phyloP scores from a whole-genome alignment of 2,113 vertebrate genomes.

The Nansenia antarctica region DNA sequence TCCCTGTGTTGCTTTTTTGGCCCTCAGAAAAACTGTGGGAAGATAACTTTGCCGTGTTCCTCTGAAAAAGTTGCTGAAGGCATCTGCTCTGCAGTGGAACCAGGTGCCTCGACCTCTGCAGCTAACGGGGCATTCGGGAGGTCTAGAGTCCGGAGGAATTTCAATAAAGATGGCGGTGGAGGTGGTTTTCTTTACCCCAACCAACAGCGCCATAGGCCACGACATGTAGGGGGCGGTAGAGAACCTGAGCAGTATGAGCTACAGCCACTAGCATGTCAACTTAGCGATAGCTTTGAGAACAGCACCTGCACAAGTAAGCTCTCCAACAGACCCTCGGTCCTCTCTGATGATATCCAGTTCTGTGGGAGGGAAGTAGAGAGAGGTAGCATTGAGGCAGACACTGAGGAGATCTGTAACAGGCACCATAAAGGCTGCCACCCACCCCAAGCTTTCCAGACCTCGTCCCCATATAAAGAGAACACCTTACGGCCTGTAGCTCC shows the following conservation, averaged over 20 bases:
- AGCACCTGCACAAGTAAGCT: conserved; percentile 97
- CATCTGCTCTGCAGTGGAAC: conserved; percentile 50
- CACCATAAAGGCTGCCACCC: conserved; percentile 54
- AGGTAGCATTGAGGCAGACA: conserved; percentile 44
- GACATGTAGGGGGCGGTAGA: conserved; percentile 54
- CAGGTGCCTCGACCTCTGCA: conserved; percentile 51
- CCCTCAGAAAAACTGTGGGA: conserved; percentile 91
- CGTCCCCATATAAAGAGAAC: conserved; percentile 89
- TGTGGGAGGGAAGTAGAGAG: conserved; percentile 67
- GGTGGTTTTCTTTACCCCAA: conserved; percentile 71
- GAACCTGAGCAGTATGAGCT: conserved; percentile 92
- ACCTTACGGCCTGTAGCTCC: conserved; percentile 31
- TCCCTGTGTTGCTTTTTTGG: conserved; percentile 96
- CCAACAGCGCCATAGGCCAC: conserved; percentile 62
- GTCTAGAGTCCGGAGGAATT: conserved; percentile 73
- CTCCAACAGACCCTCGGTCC: conserved; percentile 91
- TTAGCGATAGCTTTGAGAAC: conserved; percentile 97
- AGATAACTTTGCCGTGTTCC: conserved; percentile 84
- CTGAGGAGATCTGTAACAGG: conserved; percentile 52
- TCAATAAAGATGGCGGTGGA: conserved; percentile 73
- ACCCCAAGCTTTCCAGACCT: conserved; percentile 88
- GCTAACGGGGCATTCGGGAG: conserved; percentile 80
- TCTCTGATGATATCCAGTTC: conserved; percentile 90
- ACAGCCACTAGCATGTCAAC: conserved; percentile 88
- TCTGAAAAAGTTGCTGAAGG: conserved; percentile 68